Percentiles rank a stretch among this genome's conserved stretches.
phyloP scores from a whole-genome alignment of 1,140 invertebrate genomes.

The Thaumatotibia leucotreta region DNA sequence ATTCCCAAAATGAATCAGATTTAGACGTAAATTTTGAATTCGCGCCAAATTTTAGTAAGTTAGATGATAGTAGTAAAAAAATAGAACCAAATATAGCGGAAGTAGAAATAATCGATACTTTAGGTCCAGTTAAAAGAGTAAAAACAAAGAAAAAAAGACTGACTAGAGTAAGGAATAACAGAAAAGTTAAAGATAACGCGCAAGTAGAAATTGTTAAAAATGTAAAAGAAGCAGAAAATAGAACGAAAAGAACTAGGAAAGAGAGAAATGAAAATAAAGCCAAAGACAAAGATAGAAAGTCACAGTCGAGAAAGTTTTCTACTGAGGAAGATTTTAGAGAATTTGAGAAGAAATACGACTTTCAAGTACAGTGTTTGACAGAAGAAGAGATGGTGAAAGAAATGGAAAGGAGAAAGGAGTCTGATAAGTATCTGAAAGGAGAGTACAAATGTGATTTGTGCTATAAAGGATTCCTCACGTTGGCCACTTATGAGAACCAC shows the following conservation, averaged over 20 bases:
- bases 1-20: background rate
- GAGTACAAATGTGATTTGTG: conserved; percentile 7
- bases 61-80: background rate
- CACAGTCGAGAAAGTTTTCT: background rate
- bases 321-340: background rate
- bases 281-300: background rate
- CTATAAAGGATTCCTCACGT: background rate
- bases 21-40: background rate
- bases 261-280: background rate
- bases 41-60: background rate
- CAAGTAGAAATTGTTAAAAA: background rate
- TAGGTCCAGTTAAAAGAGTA: background rate
- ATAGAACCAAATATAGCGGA: background rate
- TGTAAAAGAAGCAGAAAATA: background rate
- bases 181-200: background rate
- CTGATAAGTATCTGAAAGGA: background rate
- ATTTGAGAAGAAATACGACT: background rate
- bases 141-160: background rate
- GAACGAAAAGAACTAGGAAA: background rate
- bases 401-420: background rate
- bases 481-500: background rate
- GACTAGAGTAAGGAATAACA: background rate
- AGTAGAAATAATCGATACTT: background rate
- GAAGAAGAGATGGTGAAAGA: conserved; percentile 1
- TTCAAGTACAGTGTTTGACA: background rate